Evolutionary conservation across 2,888 invertebrate genomes (phyloP).

Genomic region (Ectemnius lituratus): DNA sequence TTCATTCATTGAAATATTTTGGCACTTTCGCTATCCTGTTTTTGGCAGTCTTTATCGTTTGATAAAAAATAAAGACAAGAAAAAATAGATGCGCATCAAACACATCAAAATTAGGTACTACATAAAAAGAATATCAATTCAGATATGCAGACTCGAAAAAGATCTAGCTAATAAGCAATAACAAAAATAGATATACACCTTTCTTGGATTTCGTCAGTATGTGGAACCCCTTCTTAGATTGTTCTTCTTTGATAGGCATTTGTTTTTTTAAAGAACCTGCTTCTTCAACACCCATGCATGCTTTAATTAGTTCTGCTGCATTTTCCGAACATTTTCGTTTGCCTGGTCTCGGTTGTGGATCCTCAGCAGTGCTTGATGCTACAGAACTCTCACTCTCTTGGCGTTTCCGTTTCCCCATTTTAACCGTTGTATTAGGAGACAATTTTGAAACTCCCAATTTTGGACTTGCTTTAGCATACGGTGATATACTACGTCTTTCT

Average conservation of each 20-base stretch:
- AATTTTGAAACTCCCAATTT: conserved; percentile 69
- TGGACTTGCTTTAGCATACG: conserved; percentile 77
- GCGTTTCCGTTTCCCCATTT: conserved; percentile 84
- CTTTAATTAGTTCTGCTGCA: conserved; percentile 81
- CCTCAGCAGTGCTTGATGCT: conserved; percentile 83
- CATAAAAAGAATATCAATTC: conserved; percentile 8
- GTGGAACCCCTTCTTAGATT: conserved; percentile 75
- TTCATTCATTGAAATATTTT: conserved; percentile 2
- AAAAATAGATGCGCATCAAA: conserved; percentile 20
- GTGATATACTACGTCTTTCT: conserved; percentile 76
- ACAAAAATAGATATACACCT: conserved; percentile 68
- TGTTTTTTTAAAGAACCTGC: conserved; percentile 76
- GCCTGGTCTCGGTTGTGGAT: conserved; percentile 77
- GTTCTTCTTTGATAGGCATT: conserved; percentile 76
- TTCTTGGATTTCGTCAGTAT: conserved; percentile 75
- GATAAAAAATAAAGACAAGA: conserved; percentile 26
- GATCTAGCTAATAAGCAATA: conserved; percentile 26
- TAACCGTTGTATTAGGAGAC: conserved; percentile 69
- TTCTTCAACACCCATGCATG: conserved; percentile 79
- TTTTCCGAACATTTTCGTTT: conserved; percentile 83
- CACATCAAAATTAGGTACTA: conserved; percentile 23
- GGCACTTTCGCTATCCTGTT: conserved; percentile 46
- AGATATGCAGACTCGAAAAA: conserved; percentile 35
- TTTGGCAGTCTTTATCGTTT: conserved; percentile 54
- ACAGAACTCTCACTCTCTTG: conserved; percentile 89